Evolutionary conservation across 1,140 invertebrate genomes (phyloP).

Genomic region (Polypedilum pembai): DNA sequence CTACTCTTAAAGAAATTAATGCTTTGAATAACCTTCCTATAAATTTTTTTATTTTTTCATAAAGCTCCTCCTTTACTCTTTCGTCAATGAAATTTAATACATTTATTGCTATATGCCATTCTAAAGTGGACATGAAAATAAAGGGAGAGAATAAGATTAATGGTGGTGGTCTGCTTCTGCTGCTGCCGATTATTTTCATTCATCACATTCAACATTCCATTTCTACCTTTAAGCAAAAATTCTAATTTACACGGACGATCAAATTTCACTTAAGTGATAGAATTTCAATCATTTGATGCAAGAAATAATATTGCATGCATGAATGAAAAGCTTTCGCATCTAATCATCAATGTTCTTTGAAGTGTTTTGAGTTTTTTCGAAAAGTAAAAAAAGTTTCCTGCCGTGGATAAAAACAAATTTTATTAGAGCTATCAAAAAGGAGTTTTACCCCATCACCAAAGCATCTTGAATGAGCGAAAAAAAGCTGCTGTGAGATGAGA

Average conservation of each 20-base stretch:
- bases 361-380: not conserved
- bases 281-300: slow-evolving; percentile 2
- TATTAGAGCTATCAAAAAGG: not conserved
- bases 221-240: not conserved
- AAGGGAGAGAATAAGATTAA: not conserved
- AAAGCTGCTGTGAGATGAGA: not conserved
- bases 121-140: not conserved
- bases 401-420: no score
- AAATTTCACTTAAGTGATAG: slow-evolving; percentile 2
- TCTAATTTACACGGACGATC: not conserved
- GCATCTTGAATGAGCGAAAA: not conserved
- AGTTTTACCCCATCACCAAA: not conserved
- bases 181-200: not conserved
- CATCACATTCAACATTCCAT: not conserved
- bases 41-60: not conserved
- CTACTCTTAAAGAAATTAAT: not conserved
- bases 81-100: slow-evolving; percentile 23
- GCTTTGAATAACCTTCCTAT: not conserved
- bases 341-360: slow-evolving; percentile 4
- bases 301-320: slow-evolving; percentile 6
- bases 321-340: not conserved
- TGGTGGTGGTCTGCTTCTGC: slow-evolving; percentile 21
- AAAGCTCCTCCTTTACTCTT: not conserved
- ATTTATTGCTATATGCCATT: slow-evolving; percentile 19
- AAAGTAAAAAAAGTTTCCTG: not conserved